Evolutionary conservation across 2,888 invertebrate genomes (phyloP), one percentile per base, ranked within the genome.

Genomic region (Caenorhabditis sulstoni): DNA sequence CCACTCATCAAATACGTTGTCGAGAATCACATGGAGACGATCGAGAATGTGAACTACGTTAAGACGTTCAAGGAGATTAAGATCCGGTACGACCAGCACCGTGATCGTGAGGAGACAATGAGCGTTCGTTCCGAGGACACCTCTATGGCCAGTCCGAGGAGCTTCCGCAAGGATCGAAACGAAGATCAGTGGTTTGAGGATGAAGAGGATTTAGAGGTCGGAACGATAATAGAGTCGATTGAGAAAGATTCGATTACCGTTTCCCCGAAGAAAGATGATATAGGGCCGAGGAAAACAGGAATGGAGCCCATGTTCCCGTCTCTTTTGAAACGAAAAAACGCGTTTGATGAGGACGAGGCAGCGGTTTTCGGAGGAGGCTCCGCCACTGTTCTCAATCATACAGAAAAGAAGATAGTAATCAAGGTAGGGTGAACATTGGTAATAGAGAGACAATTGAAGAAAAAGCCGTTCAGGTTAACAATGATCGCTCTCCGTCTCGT

Each of bases 1-100:
- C 88, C 91, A 41, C 87, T 93, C 76, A 90, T 91, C 75, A 94
- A 95, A 77, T 96, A 99, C 92, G 95, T 98, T 85, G 95, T 97
- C 86, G 97, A 98, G 92, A 96, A 95, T 91, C 98, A 96, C 92
- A 95, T 95, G 87, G 95, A 96, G 92, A 94, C 95, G 88, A 93
- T 99, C 90, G 96, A 97, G 91, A 94, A 95, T 90, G 94, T 98
- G 89, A 95, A 95, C 91, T 99, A 99, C 92, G 98, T 99, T 90
- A 96, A 96, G 92, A 98, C 98, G 41, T 99, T 99, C 92, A 80
- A 77, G 16, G 83, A 81, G 14, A 61, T 83, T 45, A 81, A 79
- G 49, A 74, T 73, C 12, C 76, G 85, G 14, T 83, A 86, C 53
- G 84, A 85, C 23, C 79, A 85, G 70, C 74, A 85, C 44, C 79